Percentiles rank a stretch among this genome's conserved stretches.
Evolutionary conservation across 2,888 invertebrate species (phyloP).

Genomic region (Clitarchus hookeri): DNA sequence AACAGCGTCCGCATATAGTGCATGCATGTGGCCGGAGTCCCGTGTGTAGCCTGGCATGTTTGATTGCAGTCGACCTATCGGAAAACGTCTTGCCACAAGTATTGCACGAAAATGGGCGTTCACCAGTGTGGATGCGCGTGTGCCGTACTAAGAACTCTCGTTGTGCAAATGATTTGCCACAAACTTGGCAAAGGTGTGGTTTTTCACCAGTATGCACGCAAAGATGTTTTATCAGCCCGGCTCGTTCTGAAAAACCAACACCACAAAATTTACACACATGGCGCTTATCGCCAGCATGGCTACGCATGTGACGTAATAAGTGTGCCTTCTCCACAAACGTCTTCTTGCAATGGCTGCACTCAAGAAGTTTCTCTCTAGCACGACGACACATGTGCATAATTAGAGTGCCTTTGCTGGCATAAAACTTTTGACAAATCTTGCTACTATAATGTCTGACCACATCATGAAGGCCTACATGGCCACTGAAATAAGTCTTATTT

Average conservation of each 20-base stretch:
- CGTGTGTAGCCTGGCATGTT: constrained; percentile 54
- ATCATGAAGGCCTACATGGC: constrained; percentile 50
- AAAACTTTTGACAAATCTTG: constrained; percentile 47
- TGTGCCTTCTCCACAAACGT: constrained; percentile 39
- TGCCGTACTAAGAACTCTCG: background rate
- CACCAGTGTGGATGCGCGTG: background rate
- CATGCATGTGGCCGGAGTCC: constrained; percentile 47
- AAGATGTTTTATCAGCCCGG: constrained; percentile 40
- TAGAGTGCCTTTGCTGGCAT: constrained; percentile 32
- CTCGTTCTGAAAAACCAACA: constrained; percentile 30
- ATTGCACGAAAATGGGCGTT: background rate
- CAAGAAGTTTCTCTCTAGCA: constrained; percentile 60
- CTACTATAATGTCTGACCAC: constrained; percentile 51
- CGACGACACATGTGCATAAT: constrained; percentile 50
- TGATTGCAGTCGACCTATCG: constrained; percentile 57
- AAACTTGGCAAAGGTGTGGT: constrained; percentile 45
- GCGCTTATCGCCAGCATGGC: constrained; percentile 66
- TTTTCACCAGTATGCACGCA: constrained; percentile 45
- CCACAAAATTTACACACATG: constrained; percentile 64
- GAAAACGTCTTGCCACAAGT: constrained; percentile 59
- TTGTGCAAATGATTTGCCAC: background rate
- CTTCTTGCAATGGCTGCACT: constrained; percentile 58
- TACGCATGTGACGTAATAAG: constrained; percentile 35
- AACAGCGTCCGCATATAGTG: constrained; percentile 54
- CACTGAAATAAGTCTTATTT: constrained; percentile 44